Conservation (phyloP, 2,888 invertebrate genomes). For the Dione juno region DNA sequence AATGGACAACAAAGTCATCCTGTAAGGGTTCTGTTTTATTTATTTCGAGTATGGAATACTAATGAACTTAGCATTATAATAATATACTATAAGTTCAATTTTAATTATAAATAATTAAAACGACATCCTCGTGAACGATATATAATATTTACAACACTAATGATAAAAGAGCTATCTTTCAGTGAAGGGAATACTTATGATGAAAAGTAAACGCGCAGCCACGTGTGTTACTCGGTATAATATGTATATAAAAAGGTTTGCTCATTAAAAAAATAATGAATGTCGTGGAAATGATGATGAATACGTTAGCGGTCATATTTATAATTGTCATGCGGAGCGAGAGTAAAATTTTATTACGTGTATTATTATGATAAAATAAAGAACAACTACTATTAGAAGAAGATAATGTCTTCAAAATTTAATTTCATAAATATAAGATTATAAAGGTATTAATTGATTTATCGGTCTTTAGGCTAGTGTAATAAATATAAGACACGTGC, state of each 20-base stretch:
- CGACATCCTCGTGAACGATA: background rate
- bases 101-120: background rate
- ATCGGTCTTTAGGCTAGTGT: background rate
- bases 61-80: too few species aligned
- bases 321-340: background rate
- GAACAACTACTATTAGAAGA: background rate
- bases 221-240: slow-evolving; percentile 10
- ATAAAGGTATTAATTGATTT: background rate
- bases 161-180: slow-evolving; percentile 3
- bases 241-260: slow-evolving; percentile 9
- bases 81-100: too few species aligned
- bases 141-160: slow-evolving; percentile 3
- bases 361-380: background rate
- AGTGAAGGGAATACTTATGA: slow-evolving; percentile 2
- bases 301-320: slow-evolving; percentile 14
- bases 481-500: slow-evolving; percentile 6
- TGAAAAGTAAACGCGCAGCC: slow-evolving; percentile 16
- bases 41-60: too few species aligned
- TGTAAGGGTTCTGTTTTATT: too few species aligned
- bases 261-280: slow-evolving; percentile 25
- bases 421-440: too few species aligned
- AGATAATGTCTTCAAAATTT: too few species aligned
- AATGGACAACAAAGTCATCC: too few species aligned
- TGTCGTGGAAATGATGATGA: slow-evolving; percentile 12
- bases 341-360: background rate